A percentile compares a stretch with the other conserved stretches of the same genome.
Evolutionary conservation across 2,888 invertebrate genomes (phyloP).

Genomic region (Lysandra bellargus): DNA sequence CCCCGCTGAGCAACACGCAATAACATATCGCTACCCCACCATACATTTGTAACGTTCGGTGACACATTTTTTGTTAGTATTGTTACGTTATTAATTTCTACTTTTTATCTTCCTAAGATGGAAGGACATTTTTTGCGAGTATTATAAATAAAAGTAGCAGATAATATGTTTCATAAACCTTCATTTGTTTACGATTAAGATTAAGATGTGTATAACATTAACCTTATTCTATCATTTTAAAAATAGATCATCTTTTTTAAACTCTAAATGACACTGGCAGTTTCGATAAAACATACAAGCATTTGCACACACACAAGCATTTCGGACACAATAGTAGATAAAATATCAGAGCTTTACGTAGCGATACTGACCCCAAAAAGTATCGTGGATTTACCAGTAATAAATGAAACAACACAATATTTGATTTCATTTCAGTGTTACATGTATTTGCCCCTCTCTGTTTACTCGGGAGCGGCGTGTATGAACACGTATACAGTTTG

Average conservation of each 20-base stretch:
- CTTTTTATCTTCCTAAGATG: background rate
- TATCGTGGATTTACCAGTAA: background rate
- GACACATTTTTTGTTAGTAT: constrained; percentile 6
- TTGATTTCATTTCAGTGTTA: constrained; percentile 5
- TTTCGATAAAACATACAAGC: too few species aligned
- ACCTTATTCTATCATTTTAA: too few species aligned
- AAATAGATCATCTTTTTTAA: too few species aligned
- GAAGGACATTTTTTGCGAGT: background rate
- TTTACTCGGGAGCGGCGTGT: background rate
- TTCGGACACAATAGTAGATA: too few species aligned
- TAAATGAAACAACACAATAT: background rate
- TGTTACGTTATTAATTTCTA: constrained; percentile 1
- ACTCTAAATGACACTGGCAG: too few species aligned
- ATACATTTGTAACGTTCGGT: constrained; percentile 9
- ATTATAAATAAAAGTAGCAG: background rate
- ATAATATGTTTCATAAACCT: background rate
- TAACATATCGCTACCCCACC: background rate
- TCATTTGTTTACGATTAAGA: too few species aligned
- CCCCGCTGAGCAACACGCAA: background rate
- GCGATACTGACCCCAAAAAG: background rate
- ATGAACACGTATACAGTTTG: background rate
- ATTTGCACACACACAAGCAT: too few species aligned
- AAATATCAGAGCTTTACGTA: background rate
- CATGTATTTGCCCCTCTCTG: background rate
- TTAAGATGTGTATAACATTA: too few species aligned